phyloP scores from a whole-genome alignment of 1,140 invertebrate species.

The Eriosoma lanigerum region DNA sequence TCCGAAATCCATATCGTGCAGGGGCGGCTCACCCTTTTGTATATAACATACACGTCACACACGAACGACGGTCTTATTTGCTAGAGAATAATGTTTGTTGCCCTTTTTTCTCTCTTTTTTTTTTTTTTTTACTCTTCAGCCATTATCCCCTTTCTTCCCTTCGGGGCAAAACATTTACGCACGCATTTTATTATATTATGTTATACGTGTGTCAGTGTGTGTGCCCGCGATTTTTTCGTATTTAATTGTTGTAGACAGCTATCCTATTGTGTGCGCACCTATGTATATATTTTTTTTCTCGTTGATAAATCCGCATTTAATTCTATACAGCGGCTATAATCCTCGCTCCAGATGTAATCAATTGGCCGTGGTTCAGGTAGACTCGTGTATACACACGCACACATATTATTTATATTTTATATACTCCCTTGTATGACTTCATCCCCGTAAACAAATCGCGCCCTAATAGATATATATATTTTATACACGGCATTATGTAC shows the following conservation, averaged over 20 bases:
- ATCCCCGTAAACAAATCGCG: conserved; percentile 40
- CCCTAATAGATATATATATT: background rate
- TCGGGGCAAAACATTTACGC: conserved; percentile 21
- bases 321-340: conserved; percentile 40
- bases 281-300: conserved; percentile 17
- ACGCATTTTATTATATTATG: conserved; percentile 19
- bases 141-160: background rate
- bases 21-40: conserved; percentile 45
- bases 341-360: conserved; percentile 50
- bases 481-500: background rate
- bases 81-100: conserved; percentile 49
- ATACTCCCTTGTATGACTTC: conserved; percentile 44
- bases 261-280: conserved; percentile 20
- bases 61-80: conserved; percentile 10
- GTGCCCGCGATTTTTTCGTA: conserved; percentile 34
- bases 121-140: conserved; percentile 21
- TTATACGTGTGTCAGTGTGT: background rate
- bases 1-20: conserved; percentile 24
- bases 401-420: background rate
- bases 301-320: conserved; percentile 49
- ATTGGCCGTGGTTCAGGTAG: conserved; percentile 51
- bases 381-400: background rate
- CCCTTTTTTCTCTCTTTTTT: conserved; percentile 29
- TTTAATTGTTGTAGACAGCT: conserved; percentile 50
- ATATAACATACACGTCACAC: background rate